phyloP scores from a whole-genome alignment of 2,113 vertebrate species.

The Megaptera novaeangliae region DNA sequence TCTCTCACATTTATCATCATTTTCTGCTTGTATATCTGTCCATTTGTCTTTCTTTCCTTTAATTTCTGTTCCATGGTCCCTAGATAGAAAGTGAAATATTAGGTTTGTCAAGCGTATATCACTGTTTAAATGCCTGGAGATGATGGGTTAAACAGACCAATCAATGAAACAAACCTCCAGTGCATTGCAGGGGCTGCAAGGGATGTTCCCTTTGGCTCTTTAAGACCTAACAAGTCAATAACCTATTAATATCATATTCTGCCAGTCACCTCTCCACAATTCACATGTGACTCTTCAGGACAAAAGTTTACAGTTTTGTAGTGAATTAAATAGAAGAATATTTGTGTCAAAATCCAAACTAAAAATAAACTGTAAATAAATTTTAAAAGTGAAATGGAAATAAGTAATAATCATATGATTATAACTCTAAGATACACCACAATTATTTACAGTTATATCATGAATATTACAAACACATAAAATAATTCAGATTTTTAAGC shows the following conservation, averaged over 20 bases:
- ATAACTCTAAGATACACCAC: neutral
- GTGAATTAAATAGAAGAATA: slow-evolving; percentile 72
- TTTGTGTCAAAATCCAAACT: slow-evolving; percentile 59
- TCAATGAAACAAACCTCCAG: slow-evolving; percentile 89
- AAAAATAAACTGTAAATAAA: slow-evolving; percentile 63
- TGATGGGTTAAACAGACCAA: slow-evolving; percentile 88
- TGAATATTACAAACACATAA: neutral
- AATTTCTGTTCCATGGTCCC: slow-evolving; percentile 83
- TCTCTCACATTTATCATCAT: slow-evolving; percentile 80
- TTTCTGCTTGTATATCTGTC: slow-evolving; percentile 81
- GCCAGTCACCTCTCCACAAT: slow-evolving; percentile 80
- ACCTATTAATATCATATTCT: slow-evolving; percentile 89
- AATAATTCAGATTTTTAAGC: neutral
- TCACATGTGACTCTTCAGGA: slow-evolving; percentile 76
- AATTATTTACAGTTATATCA: neutral
- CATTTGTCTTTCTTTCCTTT: slow-evolving; percentile 82
- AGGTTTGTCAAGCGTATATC: slow-evolving; percentile 87
- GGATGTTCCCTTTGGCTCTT: slow-evolving; percentile 84
- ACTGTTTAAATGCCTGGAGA: slow-evolving; percentile 87
- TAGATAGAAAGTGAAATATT: slow-evolving; percentile 88
- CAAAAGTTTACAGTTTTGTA: slow-evolving; percentile 71
- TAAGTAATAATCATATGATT: slow-evolving; percentile 56
- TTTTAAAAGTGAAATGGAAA: slow-evolving; percentile 70
- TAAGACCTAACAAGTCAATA: slow-evolving; percentile 88
- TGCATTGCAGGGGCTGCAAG: slow-evolving; percentile 81